Base-by-base conservation (phyloP, 37 sponge, comb jelly and placozoan genomes). In the Chondrosia reniformis region DNA sequence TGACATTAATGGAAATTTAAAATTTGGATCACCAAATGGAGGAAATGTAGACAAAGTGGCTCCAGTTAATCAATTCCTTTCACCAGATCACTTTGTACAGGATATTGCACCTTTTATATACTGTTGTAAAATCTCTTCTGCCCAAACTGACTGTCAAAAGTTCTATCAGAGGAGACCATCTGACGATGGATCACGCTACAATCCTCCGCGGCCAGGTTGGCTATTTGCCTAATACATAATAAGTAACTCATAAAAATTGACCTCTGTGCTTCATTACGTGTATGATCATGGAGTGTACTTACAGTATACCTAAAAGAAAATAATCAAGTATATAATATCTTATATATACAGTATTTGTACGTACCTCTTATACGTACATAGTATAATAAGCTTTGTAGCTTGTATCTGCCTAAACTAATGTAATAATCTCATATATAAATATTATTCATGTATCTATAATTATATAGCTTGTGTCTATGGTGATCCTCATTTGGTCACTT, bases 81-180 rank as follows among this genome's bases (percentile, higher is more conserved):
- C n/a, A n/a, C 30, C 65, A 38, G 39, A 45, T 40, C 87, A 86
- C 45, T 61, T 56, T 22, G 6, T 76, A 7, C 33, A 67, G 15
- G 87, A 86, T 46, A 45, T 86, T 34, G n/a, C 67, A 33, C 87
- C 87, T 19, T 76, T 42, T 25, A 22, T 67, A 12, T 36, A 74
- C 27, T 86, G 87, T 71, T 86, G 87, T 38, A 80, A 71, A 44
- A n/a, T n/a, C n/a, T n/a, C n/a, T n/a, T n/a, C n/a, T n/a, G 81
- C 74, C 17, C 57, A 66, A 0, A 6, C 10, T 44, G 80, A 79
- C 36, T 67, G 78, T 2, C 59, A 77, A 25, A 49, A 34, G 54
- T 86, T 77, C 59, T 81, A 76, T 76, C 61, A 86, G 27, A 38
- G 67, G 24, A 72, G 87, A 13, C 87, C 87, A 22, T 76, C 76